Conservation (phyloP, 1,140 invertebrate species). For the Psilanteris sp. region DNA sequence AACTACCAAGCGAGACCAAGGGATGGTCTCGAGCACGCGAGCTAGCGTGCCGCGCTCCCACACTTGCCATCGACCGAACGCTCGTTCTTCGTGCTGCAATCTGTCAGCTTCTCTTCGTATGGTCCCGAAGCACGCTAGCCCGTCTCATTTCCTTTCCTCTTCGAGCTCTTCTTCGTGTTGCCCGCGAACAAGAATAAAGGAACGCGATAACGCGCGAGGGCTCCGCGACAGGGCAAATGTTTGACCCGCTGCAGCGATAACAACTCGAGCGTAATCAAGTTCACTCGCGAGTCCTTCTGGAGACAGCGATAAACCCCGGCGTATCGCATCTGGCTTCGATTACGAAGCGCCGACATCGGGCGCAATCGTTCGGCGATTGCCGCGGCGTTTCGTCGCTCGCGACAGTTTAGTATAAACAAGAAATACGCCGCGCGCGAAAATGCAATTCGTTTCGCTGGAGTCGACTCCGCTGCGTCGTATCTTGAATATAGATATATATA, state of each 20-base stretch:
- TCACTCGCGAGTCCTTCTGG: too few relatives aligned
- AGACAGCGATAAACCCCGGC: conserved; percentile 8
- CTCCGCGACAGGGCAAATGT: not conserved
- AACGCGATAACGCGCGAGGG: conserved; percentile 22
- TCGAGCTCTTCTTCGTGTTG: conserved; percentile 20
- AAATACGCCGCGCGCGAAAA: too few relatives aligned
- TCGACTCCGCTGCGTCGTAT: too few relatives aligned
- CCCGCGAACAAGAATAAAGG: conserved; percentile 5
- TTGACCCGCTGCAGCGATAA: conserved; percentile 7
- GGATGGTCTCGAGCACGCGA: conserved; percentile 76
- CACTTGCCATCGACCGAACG: conserved; percentile 14
- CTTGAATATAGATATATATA: too few relatives aligned
- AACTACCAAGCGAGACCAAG: conserved; percentile 28
- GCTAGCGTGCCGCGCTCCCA: conserved; percentile 73
- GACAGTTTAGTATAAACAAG: too few relatives aligned
- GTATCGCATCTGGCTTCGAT: too few relatives aligned
- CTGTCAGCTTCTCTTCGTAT: conserved; percentile 45
- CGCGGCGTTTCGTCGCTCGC: too few relatives aligned
- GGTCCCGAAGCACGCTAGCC: conserved; percentile 30
- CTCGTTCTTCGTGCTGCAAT: conserved; percentile 21
- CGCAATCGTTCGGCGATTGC: too few relatives aligned
- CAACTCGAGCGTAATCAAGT: conserved; percentile 23
- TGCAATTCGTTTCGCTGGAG: too few relatives aligned
- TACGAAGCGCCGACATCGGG: too few relatives aligned
- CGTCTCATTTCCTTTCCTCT: not conserved